Conservation (phyloP, 1,140 invertebrate species). For the Drosophila ohnishii region DNA sequence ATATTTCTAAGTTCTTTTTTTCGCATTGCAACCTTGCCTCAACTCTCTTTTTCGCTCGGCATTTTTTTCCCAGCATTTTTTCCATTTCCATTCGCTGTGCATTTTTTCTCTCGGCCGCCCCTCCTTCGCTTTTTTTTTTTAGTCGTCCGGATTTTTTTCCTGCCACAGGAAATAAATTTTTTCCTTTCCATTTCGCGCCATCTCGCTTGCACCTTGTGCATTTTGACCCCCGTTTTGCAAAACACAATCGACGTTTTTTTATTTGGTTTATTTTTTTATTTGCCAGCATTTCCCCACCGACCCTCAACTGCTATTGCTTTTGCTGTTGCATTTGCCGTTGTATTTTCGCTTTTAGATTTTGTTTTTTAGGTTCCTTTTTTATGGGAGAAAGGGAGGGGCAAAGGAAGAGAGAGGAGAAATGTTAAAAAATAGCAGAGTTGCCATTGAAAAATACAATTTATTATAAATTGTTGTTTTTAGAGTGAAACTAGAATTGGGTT, state of each 20-base stretch:
- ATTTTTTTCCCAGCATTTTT: constrained; percentile 55
- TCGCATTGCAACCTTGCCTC: constrained; percentile 74
- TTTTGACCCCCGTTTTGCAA: constrained; percentile 70
- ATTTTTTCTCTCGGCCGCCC: constrained; percentile 74
- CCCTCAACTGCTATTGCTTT: constrained; percentile 30
- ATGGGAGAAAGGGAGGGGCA: not conserved
- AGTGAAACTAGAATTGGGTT: constrained; percentile 48
- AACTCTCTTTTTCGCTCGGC: constrained; percentile 44
- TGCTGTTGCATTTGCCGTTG: constrained; percentile 49
- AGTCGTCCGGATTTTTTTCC: constrained; percentile 32
- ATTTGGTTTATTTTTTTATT: constrained; percentile 27
- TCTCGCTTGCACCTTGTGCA: constrained; percentile 60
- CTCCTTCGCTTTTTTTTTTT: constrained; percentile 47
- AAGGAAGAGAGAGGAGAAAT: constrained; percentile 2
- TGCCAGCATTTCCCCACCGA: constrained; percentile 35
- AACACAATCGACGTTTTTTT: constrained; percentile 56
- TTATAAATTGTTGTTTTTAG: constrained; percentile 54
- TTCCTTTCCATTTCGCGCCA: constrained; percentile 50
- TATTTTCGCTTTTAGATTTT: constrained; percentile 72
- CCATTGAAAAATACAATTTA: constrained; percentile 71
- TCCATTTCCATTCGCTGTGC: constrained; percentile 69
- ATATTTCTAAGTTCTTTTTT: constrained; percentile 77
- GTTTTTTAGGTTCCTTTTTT: constrained; percentile 50
- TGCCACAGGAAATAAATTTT: constrained; percentile 76
- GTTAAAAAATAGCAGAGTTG: constrained; percentile 66